Base-by-base conservation (phyloP, 2,797 vertebrate genomes). In the Acipenser transmontanus region DNA sequence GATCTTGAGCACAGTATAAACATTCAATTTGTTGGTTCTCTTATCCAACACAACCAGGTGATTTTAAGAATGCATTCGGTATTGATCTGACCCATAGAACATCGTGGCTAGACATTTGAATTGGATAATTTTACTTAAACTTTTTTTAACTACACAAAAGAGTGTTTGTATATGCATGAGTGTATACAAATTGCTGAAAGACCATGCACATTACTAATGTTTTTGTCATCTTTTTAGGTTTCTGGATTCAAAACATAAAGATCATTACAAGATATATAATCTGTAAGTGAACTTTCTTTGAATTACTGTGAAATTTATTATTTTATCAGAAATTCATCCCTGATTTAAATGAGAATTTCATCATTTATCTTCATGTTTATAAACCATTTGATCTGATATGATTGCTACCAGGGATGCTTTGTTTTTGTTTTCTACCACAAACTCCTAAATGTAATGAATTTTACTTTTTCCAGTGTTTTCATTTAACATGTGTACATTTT, bases 191-290 rank as follows among this genome's bases (percentile, higher is more conserved):
- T 34, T 34, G 34, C 34, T 34, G 34, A 4, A 34, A 4, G 34
- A 34, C 34, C 4, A 34, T 34, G 34, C 34, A 34, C 34, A 34
- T 34, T 34, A 34, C 34, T 75, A 68, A 75, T 71, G 20, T 74
- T 74, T 8, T 78, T 65, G 74, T 80, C 79, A 68, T 76, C 70
- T 78, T 76, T 79, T 56, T 81, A 98, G 95, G 87, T 98, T 98
- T 91, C 85, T 98, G 82, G 96, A 98, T 85, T 96, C 92, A 48
- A 98, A 98, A 80, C 96, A 98, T 93, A 98, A 96, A 93, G 94
- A 97, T 86, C 93, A 95, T 92, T 98, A 98, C 83, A 98, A 98
- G 91, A 98, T 98, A 90, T 98, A 98, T 93, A 98, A 98, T 86
- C 92, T 98, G 96, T 98, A 88, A 98, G 96, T 98, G 91, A 14